These are phyloP conservation scores for Julus scanicus DNA, from an alignment of 2,888 invertebrate species.

Conservation along the genomic window DNA sequence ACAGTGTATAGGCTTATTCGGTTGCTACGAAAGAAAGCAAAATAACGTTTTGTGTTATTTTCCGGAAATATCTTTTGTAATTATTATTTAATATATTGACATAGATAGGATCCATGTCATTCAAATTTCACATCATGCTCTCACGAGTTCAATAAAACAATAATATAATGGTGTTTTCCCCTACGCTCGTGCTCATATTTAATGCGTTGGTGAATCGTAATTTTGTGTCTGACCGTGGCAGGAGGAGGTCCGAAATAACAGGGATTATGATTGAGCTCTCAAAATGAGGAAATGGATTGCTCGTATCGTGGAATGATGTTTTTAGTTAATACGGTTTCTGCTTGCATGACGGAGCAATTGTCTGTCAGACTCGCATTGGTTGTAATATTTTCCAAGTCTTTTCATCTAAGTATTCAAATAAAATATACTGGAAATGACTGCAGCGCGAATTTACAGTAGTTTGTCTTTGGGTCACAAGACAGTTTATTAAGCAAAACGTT, in stretches of 20 bases:
- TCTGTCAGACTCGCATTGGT: background rate
- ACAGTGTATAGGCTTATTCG: background rate
- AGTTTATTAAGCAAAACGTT: no score
- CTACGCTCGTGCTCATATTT: constrained; percentile 9
- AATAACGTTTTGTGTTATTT: background rate
- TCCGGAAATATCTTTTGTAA: background rate
- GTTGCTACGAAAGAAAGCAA: background rate
- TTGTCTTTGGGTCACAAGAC: no score
- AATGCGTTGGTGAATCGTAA: background rate
- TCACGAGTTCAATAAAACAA: constrained; percentile 17
- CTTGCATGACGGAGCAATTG: background rate
- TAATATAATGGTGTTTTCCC: constrained; percentile 7
- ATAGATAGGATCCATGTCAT: background rate
- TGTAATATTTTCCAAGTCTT: background rate
- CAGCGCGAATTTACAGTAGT: background rate
- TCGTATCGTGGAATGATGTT: background rate
- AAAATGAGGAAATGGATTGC: background rate
- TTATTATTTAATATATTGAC: constrained; percentile 30
- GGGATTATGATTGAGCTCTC: background rate
- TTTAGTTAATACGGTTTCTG: background rate
- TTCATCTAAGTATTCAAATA: background rate
- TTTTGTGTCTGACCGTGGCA: background rate
- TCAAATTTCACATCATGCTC: background rate
- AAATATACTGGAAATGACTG: background rate
- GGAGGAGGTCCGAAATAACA: background rate